Evolutionary conservation across 2,113 vertebrate species (phyloP).

Genomic region (Salvelinus namaycush): DNA sequence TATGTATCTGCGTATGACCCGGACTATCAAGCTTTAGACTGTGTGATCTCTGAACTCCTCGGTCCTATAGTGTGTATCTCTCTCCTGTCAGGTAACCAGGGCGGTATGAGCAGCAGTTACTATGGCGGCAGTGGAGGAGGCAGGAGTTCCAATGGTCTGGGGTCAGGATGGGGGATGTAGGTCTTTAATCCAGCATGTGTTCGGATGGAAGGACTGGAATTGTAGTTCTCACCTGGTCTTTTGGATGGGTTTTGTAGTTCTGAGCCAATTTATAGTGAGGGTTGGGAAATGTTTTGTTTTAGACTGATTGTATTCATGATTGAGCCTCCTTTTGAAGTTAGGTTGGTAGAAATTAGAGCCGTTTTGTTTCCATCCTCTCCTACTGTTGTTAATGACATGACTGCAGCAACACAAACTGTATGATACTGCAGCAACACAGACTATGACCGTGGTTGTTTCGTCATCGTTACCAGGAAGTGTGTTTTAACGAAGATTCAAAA

Average conservation of each 20-base stretch:
- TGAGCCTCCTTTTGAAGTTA: not conserved
- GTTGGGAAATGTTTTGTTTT: conserved; percentile 32
- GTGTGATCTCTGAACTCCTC: conserved; percentile 40
- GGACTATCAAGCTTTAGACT: too few species aligned
- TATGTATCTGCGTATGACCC: too few species aligned
- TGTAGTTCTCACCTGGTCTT: conserved; percentile 40
- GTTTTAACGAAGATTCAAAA: conserved; percentile 24
- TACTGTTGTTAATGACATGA: conserved; percentile 29
- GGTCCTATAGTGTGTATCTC: conserved; percentile 75
- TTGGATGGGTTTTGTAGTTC: too few species aligned
- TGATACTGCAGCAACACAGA: not conserved
- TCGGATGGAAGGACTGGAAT: conserved; percentile 65
- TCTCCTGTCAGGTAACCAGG: conserved; percentile 91
- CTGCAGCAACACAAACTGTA: not conserved
- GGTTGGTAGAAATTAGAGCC: not conserved
- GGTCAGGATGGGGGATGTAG: conserved; percentile 82
- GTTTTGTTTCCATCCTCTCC: conserved; percentile 40
- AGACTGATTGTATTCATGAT: conserved; percentile 36
- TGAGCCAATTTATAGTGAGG: too few species aligned
- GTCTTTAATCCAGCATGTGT: conserved; percentile 45
- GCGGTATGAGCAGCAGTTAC: conserved; percentile 93
- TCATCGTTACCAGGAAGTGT: conserved; percentile 8
- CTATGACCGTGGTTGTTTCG: conserved; percentile 13
- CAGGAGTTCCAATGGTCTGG: conserved; percentile 86
- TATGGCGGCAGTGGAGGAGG: conserved; percentile 85